phyloP scores from a whole-genome alignment of 2,888 invertebrate species.

The Poecilus cupreus region DNA sequence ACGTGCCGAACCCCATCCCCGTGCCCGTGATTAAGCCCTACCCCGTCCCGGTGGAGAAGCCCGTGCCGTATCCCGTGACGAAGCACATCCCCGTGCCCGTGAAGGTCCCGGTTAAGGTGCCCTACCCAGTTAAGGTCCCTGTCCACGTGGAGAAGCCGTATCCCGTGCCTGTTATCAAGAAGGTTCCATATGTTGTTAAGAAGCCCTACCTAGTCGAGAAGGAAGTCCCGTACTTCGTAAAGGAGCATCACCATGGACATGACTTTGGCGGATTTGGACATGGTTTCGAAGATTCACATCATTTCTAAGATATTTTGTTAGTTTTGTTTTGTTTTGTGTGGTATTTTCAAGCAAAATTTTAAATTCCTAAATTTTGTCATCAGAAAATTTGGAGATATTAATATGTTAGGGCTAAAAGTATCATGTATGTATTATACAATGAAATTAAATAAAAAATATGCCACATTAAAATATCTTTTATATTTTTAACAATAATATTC shows the following conservation, averaged over 20 bases:
- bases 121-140: conserved; percentile 49
- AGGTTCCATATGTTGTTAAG: conserved; percentile 17
- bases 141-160: conserved; percentile 38
- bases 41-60: conserved; percentile 68
- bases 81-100: conserved; percentile 67
- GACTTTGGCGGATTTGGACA: conserved; percentile 32
- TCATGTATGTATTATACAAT: too few species aligned
- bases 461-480: too few species aligned
- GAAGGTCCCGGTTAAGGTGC: conserved; percentile 43
- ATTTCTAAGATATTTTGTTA: neutral
- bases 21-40: conserved; percentile 70
- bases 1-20: conserved; percentile 62
- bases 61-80: conserved; percentile 69
- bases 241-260: conserved; percentile 62
- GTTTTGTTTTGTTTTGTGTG: neutral
- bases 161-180: conserved; percentile 45
- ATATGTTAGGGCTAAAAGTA: too few species aligned
- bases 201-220: conserved; percentile 63
- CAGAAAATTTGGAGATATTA: too few species aligned
- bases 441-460: too few species aligned
- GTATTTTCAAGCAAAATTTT: neutral
- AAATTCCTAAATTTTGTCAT: neutral
- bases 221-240: conserved; percentile 67
- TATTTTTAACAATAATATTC: too few species aligned
- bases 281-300: neutral